These are phyloP conservation scores for Epinephelus fuscoguttatus DNA, from an alignment of 2,113 vertebrate genomes.

Conservation along the genomic window DNA sequence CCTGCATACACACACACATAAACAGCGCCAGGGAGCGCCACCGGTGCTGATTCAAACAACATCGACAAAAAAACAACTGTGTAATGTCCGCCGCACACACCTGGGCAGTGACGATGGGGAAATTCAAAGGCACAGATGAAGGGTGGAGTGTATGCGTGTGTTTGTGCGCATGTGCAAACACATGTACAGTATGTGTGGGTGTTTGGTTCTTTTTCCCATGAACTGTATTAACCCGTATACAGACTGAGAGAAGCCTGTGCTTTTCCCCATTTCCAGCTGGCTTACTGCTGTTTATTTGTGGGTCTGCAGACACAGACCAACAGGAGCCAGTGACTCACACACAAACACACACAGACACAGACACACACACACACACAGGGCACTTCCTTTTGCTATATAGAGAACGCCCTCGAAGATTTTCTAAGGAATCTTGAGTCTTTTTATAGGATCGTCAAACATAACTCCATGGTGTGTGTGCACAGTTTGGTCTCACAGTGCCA, in stretches of 20 bases:
- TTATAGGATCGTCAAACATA: conserved; percentile 50
- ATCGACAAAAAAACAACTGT: conserved; percentile 17
- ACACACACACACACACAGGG: conserved; percentile 32
- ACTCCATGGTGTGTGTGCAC: conserved; percentile 7
- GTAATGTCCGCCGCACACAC: conserved; percentile 31
- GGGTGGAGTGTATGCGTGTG: conserved; percentile 31
- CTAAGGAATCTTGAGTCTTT: conserved; percentile 61
- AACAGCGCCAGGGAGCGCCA: neutral
- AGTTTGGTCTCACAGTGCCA: neutral
- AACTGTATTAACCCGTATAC: conserved; percentile 79
- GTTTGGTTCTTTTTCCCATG: conserved; percentile 81
- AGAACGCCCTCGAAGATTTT: conserved; percentile 58
- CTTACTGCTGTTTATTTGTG: conserved; percentile 84
- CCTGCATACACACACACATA: conserved; percentile 25
- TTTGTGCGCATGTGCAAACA: conserved; percentile 28
- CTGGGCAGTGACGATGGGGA: conserved; percentile 48
- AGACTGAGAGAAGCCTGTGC: conserved; percentile 76
- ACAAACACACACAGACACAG: conserved; percentile 36
- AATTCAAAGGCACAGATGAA: conserved; percentile 46
- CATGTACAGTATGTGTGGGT: conserved; percentile 33
- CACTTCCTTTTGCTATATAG: conserved; percentile 65
- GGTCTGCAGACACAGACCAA: conserved; percentile 83
- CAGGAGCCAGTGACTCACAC: conserved; percentile 82
- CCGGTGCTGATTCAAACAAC: conserved; percentile 25
- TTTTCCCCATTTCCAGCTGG: conserved; percentile 81